These are phyloP conservation scores for Pyrgilauda ruficollis DNA, from an alignment of 2,113 vertebrate species.

Conservation along the genomic window DNA sequence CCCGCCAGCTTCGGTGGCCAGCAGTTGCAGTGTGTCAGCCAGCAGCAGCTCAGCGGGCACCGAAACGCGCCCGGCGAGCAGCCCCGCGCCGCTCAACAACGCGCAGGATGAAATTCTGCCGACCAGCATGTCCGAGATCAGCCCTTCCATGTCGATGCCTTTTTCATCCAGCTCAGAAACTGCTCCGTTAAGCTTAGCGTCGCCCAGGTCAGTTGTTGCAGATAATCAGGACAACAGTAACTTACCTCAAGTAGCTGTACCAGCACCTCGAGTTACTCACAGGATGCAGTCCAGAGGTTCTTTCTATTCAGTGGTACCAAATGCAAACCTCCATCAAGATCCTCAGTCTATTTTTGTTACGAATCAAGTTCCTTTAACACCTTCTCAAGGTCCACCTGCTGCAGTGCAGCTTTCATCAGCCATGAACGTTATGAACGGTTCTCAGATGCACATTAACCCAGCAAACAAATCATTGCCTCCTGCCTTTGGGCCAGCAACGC, in stretches of 20 bases:
- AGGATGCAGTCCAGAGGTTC: slow-evolving; percentile 92
- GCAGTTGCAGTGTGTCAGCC: slow-evolving; percentile 68
- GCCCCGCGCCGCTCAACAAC: slow-evolving; percentile 51
- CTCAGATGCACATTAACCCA: slow-evolving; percentile 92
- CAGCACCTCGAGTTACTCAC: slow-evolving; percentile 84
- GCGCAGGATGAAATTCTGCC: slow-evolving; percentile 75
- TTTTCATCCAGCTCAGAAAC: slow-evolving; percentile 84
- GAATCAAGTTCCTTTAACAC: slow-evolving; percentile 78
- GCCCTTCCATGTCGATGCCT: slow-evolving; percentile 78
- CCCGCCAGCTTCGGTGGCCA: slow-evolving; percentile 36
- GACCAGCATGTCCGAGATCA: slow-evolving; percentile 73
- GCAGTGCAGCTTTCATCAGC: slow-evolving; percentile 88
- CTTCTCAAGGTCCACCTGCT: slow-evolving; percentile 81
- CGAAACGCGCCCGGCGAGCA: slow-evolving; percentile 60
- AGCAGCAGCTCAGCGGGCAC: slow-evolving; percentile 72
- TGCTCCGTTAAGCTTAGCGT: slow-evolving; percentile 75
- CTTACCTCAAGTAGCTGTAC: slow-evolving; percentile 90
- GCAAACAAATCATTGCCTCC: slow-evolving; percentile 88
- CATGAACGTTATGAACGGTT: slow-evolving; percentile 92
- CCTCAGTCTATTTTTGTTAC: slow-evolving; percentile 92
- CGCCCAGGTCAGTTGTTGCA: slow-evolving; percentile 78
- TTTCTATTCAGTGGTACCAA: slow-evolving; percentile 88
- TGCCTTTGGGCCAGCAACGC: slow-evolving; percentile 88
- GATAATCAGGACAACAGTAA: slow-evolving; percentile 87
- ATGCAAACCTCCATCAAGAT: slow-evolving; percentile 82